phyloP scores from a whole-genome alignment of 2,113 vertebrate genomes.

The Melanotaenia duboulayi region DNA sequence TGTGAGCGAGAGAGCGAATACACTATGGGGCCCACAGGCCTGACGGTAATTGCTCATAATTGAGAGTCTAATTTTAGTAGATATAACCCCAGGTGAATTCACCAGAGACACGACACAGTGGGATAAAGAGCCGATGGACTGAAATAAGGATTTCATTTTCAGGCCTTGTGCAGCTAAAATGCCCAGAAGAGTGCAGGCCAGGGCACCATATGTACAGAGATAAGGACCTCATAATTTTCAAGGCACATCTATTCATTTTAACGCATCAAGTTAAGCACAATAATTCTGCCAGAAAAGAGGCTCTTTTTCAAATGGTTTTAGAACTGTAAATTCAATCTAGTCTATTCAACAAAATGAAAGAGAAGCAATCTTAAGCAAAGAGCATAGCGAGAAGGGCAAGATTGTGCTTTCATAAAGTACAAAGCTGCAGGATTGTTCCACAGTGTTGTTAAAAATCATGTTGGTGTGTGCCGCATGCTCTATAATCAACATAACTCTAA shows the following conservation, averaged over 20 bases:
- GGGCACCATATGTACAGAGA: constrained; percentile 19
- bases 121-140: constrained; percentile 67
- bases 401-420: too few species aligned
- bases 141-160: constrained; percentile 66
- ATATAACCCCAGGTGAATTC: constrained; percentile 83
- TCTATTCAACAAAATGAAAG: not conserved
- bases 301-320: not conserved
- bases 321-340: not conserved
- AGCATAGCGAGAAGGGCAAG: not conserved
- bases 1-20: constrained; percentile 67
- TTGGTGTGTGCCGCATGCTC: too few species aligned
- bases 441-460: not conserved
- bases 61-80: constrained; percentile 82
- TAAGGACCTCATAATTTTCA: constrained; percentile 7
- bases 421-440: not conserved
- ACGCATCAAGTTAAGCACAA: not conserved
- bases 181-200: constrained; percentile 30
- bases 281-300: not conserved
- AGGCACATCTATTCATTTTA: not conserved
- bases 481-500: too few species aligned
- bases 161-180: constrained; percentile 47
- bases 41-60: constrained; percentile 83
- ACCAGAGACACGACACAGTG: constrained; percentile 78
- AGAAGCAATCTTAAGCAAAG: not conserved
- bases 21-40: constrained; percentile 76